Conservation (phyloP, 2,113 vertebrate species). For the Perccottus glenii region DNA sequence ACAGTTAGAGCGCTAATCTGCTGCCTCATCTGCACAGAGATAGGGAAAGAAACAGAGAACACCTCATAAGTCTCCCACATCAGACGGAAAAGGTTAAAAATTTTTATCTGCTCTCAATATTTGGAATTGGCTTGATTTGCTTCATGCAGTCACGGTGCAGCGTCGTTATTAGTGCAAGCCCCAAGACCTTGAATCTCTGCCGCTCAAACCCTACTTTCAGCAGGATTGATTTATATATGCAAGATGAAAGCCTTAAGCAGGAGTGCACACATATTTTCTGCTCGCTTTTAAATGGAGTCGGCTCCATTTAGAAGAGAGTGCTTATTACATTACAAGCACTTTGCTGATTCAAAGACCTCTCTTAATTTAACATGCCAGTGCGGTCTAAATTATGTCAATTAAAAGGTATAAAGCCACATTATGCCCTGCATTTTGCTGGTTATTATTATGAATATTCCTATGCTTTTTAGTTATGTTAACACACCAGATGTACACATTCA, state of each 20-base stretch:
- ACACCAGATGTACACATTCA: constrained; percentile 33
- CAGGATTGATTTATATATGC: constrained; percentile 75
- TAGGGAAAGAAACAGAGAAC: constrained; percentile 20
- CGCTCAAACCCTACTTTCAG: constrained; percentile 63
- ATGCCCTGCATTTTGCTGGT: constrained; percentile 32
- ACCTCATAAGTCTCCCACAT: constrained; percentile 24
- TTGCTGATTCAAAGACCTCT: constrained; percentile 72
- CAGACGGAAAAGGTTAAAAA: constrained; percentile 33
- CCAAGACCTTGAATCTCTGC: constrained; percentile 64
- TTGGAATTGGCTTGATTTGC: constrained; percentile 59
- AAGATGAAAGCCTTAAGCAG: constrained; percentile 74
- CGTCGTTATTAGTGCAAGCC: constrained; percentile 55
- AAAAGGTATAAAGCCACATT: constrained; percentile 61
- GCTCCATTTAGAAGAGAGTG: constrained; percentile 78
- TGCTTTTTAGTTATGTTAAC: constrained; percentile 27
- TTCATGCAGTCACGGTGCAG: constrained; percentile 49
- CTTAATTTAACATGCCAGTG: constrained; percentile 54
- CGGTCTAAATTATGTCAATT: constrained; percentile 72
- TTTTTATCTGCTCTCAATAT: constrained; percentile 40
- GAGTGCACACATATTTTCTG: constrained; percentile 72
- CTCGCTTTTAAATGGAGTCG: constrained; percentile 77
- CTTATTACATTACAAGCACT: constrained; percentile 81
- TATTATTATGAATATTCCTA: constrained; percentile 42
- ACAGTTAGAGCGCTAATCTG: constrained; percentile 71
- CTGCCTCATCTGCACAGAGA: constrained; percentile 62